Evolutionary conservation across 2,113 vertebrate genomes (phyloP).

Genomic region (Anser brachyrhynchus): DNA sequence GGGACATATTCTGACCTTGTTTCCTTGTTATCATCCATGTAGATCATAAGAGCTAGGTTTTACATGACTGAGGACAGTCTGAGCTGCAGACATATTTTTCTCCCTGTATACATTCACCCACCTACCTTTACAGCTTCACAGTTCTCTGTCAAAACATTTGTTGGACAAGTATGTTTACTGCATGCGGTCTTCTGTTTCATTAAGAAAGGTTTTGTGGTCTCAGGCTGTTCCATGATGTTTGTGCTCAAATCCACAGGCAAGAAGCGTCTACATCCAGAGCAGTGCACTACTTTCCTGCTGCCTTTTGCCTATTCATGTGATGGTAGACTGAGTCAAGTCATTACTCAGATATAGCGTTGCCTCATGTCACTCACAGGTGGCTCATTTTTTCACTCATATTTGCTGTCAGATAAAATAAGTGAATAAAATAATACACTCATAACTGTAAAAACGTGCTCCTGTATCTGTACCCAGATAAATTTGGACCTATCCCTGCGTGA

Average conservation of each 20-base stretch:
- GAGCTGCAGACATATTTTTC: neutral
- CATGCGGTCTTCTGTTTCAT: neutral
- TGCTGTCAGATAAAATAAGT: neutral
- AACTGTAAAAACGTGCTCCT: neutral
- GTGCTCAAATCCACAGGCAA: neutral
- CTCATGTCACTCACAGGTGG: neutral
- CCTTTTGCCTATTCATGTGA: neutral
- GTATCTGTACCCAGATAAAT: neutral
- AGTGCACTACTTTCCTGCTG: neutral
- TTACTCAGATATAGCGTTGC: neutral
- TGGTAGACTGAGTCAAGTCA: neutral
- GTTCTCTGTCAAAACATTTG: conserved; percentile 4
- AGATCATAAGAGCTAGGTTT: neutral
- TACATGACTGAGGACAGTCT: neutral
- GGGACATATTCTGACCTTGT: conserved; percentile 1
- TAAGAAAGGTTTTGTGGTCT: neutral
- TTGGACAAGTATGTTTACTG: neutral
- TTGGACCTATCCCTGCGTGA: neutral
- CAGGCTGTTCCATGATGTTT: neutral
- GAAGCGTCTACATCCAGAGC: neutral
- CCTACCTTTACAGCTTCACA: neutral
- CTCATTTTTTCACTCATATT: neutral
- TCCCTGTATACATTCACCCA: neutral
- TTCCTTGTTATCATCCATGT: neutral
- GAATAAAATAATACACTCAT: neutral